phyloP scores from a whole-genome alignment of 1,140 invertebrate genomes.

The Dufourea novaeangliae region DNA sequence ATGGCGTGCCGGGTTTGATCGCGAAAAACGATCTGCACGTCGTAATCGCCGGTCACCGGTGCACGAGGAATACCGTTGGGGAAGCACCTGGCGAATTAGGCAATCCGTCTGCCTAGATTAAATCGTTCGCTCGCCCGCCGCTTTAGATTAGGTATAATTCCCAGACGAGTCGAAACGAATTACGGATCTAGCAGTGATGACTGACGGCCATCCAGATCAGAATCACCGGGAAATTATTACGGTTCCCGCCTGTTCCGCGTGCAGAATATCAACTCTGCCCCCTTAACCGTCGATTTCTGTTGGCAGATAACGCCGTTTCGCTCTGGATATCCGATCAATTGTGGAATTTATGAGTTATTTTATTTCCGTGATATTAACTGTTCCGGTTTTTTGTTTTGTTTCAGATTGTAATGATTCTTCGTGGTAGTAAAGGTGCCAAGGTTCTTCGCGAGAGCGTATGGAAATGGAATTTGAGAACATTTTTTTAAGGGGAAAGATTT shows the following conservation, averaged over 20 bases:
- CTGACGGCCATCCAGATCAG: neutral
- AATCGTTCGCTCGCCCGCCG: neutral
- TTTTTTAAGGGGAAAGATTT: no score
- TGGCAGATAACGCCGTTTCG: neutral
- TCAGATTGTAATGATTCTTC: no score
- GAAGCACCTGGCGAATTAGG: conserved; percentile 27
- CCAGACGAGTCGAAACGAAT: neutral
- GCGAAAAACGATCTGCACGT: conserved; percentile 51
- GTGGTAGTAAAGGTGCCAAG: no score
- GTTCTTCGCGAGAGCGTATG: no score
- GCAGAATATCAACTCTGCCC: neutral
- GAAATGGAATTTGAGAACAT: no score
- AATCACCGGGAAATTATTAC: neutral
- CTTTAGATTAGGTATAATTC: conserved; percentile 9
- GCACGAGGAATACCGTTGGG: conserved; percentile 8
- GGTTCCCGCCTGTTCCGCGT: neutral
- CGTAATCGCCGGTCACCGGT: conserved; percentile 46
- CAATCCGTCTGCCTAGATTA: conserved; percentile 19
- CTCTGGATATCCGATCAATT: neutral
- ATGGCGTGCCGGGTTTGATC: neutral
- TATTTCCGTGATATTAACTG: neutral
- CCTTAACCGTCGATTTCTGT: neutral
- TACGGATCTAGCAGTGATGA: neutral
- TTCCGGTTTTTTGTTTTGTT: no score
- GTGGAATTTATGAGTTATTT: neutral